Evolutionary conservation across 2,113 vertebrate genomes (phyloP).

Genomic region (Heterotilapia buettikoferi): DNA sequence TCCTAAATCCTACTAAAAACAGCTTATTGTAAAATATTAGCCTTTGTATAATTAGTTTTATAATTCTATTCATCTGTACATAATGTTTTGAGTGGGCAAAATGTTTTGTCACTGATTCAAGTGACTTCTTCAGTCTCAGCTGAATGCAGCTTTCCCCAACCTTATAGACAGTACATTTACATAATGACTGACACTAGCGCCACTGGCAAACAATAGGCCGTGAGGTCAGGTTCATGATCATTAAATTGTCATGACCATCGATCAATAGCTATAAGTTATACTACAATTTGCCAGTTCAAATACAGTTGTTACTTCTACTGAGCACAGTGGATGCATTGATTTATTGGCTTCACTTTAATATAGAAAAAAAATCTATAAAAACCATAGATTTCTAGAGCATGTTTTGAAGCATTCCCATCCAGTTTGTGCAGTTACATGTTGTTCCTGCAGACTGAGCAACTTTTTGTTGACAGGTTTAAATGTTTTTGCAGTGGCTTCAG

Average conservation of each 20-base stretch:
- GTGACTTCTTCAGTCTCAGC: background rate
- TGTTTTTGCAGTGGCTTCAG: background rate
- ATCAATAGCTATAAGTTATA: background rate
- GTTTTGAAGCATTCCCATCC: background rate
- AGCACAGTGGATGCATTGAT: background rate
- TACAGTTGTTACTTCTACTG: background rate
- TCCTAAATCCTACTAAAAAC: background rate
- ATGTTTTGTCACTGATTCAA: background rate
- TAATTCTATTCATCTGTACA: background rate
- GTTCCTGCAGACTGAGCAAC: background rate
- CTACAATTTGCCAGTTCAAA: background rate
- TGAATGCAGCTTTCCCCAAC: background rate
- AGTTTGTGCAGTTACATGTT: background rate
- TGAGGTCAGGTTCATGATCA: background rate
- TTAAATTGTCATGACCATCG: background rate
- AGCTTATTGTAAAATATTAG: background rate
- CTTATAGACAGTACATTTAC: background rate
- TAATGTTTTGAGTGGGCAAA: background rate
- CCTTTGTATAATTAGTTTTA: background rate
- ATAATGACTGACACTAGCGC: background rate
- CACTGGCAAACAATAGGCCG: background rate
- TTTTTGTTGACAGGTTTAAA: background rate
- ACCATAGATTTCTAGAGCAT: background rate
- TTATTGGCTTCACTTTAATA: background rate
- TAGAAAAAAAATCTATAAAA: background rate